A percentile compares a stretch with the other conserved stretches of the same genome.
Evolutionary conservation across 2,113 vertebrate genomes (phyloP).

Genomic region (Merops nubicus): DNA sequence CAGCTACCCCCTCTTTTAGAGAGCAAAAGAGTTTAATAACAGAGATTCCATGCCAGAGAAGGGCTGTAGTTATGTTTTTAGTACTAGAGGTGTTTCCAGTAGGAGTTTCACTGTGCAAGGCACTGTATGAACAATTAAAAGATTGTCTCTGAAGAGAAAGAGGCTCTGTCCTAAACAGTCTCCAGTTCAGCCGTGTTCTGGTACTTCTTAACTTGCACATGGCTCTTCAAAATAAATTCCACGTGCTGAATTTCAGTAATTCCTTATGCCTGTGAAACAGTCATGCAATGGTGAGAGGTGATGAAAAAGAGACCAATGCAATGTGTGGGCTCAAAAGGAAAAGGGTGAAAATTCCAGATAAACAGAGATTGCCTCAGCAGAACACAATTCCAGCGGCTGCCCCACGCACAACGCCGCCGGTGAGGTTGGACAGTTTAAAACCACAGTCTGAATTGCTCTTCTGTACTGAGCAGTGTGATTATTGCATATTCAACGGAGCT

Average conservation of each 20-base stretch:
- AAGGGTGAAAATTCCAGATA: background rate
- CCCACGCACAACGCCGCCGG: background rate
- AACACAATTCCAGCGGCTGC: background rate
- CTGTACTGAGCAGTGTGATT: background rate
- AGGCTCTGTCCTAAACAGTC: background rate
- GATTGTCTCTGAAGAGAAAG: background rate
- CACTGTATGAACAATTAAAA: background rate
- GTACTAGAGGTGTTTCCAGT: background rate
- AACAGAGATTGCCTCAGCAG: background rate
- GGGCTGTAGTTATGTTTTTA: background rate
- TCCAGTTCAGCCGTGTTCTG: background rate
- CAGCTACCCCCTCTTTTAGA: background rate
- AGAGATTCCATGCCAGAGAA: background rate
- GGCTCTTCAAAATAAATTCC: background rate
- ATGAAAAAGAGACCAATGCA: background rate
- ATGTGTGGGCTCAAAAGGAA: background rate
- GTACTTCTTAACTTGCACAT: background rate
- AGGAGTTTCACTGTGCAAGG: background rate
- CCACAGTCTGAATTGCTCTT: background rate
- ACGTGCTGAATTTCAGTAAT: background rate
- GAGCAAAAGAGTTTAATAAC: background rate
- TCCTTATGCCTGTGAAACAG: background rate
- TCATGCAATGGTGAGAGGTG: background rate
- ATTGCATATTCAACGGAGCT: background rate
- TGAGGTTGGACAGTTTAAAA: conserved; percentile 2